Evolutionary conservation across 2,888 invertebrate genomes (phyloP).

Genomic region (Zhuqinia jingwanae): DNA sequence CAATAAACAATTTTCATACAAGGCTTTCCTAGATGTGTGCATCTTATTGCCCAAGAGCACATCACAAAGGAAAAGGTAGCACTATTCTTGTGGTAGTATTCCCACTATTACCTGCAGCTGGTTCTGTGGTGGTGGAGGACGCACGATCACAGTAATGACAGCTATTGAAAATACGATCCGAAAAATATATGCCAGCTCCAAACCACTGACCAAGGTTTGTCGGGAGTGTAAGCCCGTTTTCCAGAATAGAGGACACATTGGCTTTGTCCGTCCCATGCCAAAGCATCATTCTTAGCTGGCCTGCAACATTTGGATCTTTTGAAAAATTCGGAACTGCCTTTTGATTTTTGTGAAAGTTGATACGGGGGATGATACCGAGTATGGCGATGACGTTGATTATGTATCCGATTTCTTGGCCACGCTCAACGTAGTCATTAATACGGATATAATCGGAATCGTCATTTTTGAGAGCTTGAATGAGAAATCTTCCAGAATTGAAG

Average conservation of each 20-base stretch:
- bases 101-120: too few relatives aligned
- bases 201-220: slow-evolving; percentile 53
- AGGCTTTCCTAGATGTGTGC: slow-evolving; percentile 45
- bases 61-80: slow-evolving; percentile 70
- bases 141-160: slow-evolving; percentile 64
- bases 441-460: neutral
- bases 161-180: slow-evolving; percentile 67
- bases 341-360: neutral
- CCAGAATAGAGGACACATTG: slow-evolving; percentile 28
- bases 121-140: too few relatives aligned
- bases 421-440: neutral
- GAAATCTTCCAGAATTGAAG: neutral
- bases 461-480: neutral
- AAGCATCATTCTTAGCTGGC: slow-evolving; percentile 54
- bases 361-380: neutral
- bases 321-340: too few relatives aligned
- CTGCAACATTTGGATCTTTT: neutral
- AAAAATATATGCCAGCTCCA: slow-evolving; percentile 63
- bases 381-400: neutral
- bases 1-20: neutral
- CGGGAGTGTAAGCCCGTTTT: slow-evolving; percentile 59
- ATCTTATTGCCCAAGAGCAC: slow-evolving; percentile 65
- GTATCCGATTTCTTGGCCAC: neutral
- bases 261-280: slow-evolving; percentile 62
- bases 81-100: too few relatives aligned